Percentiles rank a stretch among this genome's conserved stretches.
These are phyloP conservation scores for Ochlodes sylvanus DNA, from an alignment of 2,888 invertebrate species.

Conservation along the genomic window DNA sequence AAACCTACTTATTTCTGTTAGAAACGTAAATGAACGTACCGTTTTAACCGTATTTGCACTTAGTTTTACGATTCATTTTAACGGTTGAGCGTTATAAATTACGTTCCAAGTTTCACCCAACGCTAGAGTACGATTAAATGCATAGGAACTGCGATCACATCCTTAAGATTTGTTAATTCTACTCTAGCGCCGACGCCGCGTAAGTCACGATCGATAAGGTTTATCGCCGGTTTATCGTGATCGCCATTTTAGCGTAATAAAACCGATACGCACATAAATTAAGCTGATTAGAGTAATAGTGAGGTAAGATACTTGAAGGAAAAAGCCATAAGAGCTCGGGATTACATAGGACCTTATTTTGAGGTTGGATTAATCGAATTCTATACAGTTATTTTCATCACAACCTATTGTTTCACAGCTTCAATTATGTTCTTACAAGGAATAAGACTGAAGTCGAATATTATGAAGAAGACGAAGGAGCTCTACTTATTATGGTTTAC, in stretches of 20 bases:
- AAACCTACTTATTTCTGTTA: too few relatives aligned
- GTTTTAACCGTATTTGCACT: background rate
- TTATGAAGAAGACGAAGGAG: too few relatives aligned
- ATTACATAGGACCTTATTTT: background rate
- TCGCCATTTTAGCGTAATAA: slow-evolving; percentile 39
- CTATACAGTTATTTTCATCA: too few relatives aligned
- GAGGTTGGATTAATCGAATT: too few relatives aligned
- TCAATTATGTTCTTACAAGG: too few relatives aligned
- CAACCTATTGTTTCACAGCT: too few relatives aligned
- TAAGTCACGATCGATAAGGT: slow-evolving; percentile 48
- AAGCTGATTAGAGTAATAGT: slow-evolving; percentile 28
- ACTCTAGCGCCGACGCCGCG: slow-evolving; percentile 48
- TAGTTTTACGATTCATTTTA: slow-evolving; percentile 47
- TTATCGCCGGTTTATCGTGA: slow-evolving; percentile 26
- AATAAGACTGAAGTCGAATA: too few relatives aligned
- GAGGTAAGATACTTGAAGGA: slow-evolving; percentile 9
- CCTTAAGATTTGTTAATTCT: slow-evolving; percentile 70
- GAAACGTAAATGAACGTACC: too few relatives aligned
- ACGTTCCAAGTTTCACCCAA: slow-evolving; percentile 62
- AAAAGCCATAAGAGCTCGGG: slow-evolving; percentile 1
- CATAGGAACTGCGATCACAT: slow-evolving; percentile 69
- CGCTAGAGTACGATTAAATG: slow-evolving; percentile 54
- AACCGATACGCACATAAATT: slow-evolving; percentile 37
- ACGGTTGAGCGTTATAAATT: slow-evolving; percentile 58
- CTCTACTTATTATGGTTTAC: too few relatives aligned